Base-by-base conservation (phyloP, 2,113 vertebrate genomes). In the Hippocampus abdominalis region DNA sequence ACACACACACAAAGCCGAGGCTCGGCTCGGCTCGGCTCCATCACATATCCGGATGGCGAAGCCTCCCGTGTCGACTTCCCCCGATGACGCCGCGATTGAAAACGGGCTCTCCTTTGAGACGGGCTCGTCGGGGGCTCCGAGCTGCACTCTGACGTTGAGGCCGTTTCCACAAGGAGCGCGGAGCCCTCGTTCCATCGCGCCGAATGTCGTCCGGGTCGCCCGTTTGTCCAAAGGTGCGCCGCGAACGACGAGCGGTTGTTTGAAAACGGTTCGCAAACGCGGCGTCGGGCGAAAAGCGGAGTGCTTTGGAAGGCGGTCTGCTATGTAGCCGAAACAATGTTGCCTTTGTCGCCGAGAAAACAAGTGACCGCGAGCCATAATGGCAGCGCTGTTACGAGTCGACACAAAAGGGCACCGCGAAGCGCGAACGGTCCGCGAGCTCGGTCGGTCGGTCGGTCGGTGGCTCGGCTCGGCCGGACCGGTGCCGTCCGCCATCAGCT, bases 171-270 rank as follows among this genome's bases (percentile, higher is more conserved):
- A 71, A 73, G 42, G 29, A 51, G 65, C 0, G 0, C 1, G 16
- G 11, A 10, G 21, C 0, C 2, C 39, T 65, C 0, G 1, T 16
- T 60, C 11, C 2, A 23, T 64, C 15, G 9, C 4, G 69, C 75
- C 73, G 79, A 79, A 67, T 71, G 48, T 4, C n/a, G 62, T 1
- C 44, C 8, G 0, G 4, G 8, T 2, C 0, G 0, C 0, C 18
- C 2, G 18, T 0, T 16, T 5, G 0, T 16, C 63, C 23, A 4
- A 32, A 54, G 40, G 7, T 16, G 0, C 0, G 0, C 0, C 0
- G 3, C 11, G 2, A 32, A 2, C 16, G n/a, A 0, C 7, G 2
- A 0, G 9, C 0, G 18, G 0, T 4, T 1, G 40, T 5, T 21
- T 2, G 1, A 3, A 6, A 18, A 2, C 40, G 3, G 1, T 21